Percentiles rank a stretch among this genome's conserved stretches.
phyloP scores from a whole-genome alignment of 2,888 invertebrate genomes.

The Pammene aurita region DNA sequence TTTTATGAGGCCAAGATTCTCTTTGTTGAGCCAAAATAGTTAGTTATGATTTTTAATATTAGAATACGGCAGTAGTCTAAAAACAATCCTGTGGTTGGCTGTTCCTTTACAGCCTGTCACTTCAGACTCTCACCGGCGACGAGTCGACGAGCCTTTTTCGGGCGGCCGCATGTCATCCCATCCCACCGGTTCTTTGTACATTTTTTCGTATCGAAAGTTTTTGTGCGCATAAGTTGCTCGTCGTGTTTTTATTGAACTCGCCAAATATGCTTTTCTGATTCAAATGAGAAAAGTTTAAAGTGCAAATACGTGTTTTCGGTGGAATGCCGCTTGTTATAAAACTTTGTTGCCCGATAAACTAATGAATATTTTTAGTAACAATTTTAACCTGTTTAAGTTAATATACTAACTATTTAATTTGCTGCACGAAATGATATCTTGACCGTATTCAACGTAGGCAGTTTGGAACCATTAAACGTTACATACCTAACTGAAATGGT shows the following conservation, averaged over 20 bases:
- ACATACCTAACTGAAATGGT: too few relatives aligned
- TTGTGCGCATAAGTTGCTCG: conserved; percentile 51
- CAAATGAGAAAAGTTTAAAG: conserved; percentile 56
- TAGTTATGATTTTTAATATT: too few relatives aligned
- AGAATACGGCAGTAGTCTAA: too few relatives aligned
- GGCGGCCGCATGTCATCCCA: conserved; percentile 61
- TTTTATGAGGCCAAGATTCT: too few relatives aligned
- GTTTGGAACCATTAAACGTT: not conserved
- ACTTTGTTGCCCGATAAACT: conserved; percentile 19
- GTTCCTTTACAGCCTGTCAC: conserved; percentile 58
- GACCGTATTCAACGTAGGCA: not conserved
- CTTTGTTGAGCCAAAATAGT: too few relatives aligned
- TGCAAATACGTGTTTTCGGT: conserved; percentile 43
- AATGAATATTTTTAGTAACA: conserved; percentile 2
- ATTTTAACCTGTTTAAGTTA: conserved; percentile 4
- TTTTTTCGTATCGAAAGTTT: conserved; percentile 55
- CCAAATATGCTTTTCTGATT: conserved; percentile 44
- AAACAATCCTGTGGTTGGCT: conserved; percentile 36
- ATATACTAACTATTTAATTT: not conserved
- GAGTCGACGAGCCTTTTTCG: conserved; percentile 57
- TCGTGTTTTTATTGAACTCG: conserved; percentile 50
- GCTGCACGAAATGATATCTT: not conserved
- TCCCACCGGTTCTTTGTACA: conserved; percentile 62
- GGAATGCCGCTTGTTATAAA: conserved; percentile 25
- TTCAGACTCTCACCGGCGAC: conserved; percentile 44